A percentile compares a stretch with the other conserved stretches of the same genome.
Conservation (phyloP, 1,140 invertebrate genomes). For the Cataglyphis hispanica region DNA sequence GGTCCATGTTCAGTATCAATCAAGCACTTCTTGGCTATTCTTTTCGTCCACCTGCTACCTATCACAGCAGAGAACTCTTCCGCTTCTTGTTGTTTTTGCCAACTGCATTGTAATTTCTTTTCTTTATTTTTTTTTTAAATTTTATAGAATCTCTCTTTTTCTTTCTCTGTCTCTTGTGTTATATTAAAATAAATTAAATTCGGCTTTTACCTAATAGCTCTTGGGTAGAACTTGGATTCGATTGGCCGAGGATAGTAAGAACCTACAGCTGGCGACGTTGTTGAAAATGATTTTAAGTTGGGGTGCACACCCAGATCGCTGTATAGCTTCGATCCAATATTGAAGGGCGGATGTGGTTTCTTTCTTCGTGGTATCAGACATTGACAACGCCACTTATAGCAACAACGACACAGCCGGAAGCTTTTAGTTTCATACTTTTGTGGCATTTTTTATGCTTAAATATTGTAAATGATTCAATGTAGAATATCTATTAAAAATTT, state of each 20-base stretch:
- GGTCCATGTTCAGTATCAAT: conserved; percentile 47
- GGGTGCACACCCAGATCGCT: conserved; percentile 65
- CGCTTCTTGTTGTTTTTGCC: conserved; percentile 55
- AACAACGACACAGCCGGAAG: conserved; percentile 54
- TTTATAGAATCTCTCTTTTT: too few relatives aligned
- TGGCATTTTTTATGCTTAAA: conserved; percentile 18
- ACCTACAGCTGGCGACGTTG: conserved; percentile 50
- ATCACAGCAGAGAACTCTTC: conserved; percentile 61
- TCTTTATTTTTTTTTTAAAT: neutral
- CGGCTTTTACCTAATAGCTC: conserved; percentile 23
- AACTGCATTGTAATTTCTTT: conserved; percentile 22
- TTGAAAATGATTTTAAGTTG: neutral
- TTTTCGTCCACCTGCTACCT: neutral
- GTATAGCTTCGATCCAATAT: neutral
- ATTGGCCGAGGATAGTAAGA: conserved; percentile 44
- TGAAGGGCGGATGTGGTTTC: conserved; percentile 61
- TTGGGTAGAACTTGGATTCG: neutral
- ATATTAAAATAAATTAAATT: neutral
- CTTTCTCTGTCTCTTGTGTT: neutral
- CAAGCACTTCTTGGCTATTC: neutral
- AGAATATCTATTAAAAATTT: neutral
- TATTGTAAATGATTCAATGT: conserved; percentile 4
- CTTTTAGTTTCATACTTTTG: neutral
- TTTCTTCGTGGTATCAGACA: conserved; percentile 55
- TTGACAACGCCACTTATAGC: conserved; percentile 62